A percentile compares a stretch with the other conserved stretches of the same genome.
Conservation (phyloP, 2,113 vertebrate species). For the Brachionichthys hirsutus region DNA sequence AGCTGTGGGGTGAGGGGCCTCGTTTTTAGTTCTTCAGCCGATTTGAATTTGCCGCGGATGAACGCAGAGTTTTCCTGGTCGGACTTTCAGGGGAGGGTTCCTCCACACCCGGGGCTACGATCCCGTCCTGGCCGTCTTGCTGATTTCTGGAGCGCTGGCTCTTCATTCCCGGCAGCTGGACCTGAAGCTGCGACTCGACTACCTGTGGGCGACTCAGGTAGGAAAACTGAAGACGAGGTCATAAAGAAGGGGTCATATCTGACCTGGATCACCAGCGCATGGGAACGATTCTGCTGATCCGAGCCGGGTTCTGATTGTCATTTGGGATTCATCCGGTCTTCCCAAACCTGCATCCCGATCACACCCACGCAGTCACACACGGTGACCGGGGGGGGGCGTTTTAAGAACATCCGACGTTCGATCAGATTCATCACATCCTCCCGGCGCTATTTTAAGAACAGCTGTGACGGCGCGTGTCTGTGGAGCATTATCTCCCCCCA, state of each 20-base stretch:
- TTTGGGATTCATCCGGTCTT: no score
- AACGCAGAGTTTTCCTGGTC: neutral
- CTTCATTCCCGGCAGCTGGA: conserved; percentile 96
- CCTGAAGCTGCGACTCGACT: conserved; percentile 92
- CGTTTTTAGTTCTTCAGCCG: neutral
- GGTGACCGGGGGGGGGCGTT: no score
- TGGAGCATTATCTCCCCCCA: conserved; percentile 67
- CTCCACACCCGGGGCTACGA: conserved; percentile 87
- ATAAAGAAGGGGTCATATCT: no score
- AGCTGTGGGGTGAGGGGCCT: conserved; percentile 85
- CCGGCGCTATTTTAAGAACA: conserved; percentile 50
- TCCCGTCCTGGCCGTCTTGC: conserved; percentile 88
- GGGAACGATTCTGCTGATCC: no score
- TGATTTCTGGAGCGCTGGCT: conserved; percentile 89
- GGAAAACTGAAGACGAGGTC: no score
- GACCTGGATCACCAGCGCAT: no score
- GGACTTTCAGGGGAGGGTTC: conserved; percentile 77
- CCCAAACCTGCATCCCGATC: no score
- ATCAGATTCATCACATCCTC: neutral
- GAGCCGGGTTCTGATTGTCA: no score
- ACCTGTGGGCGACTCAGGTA: conserved; percentile 95
- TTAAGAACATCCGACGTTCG: neutral
- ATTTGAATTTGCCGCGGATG: neutral
- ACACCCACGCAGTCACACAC: no score
- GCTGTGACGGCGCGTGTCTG: conserved; percentile 30